Evolutionary conservation across 2,113 vertebrate species (phyloP).

Genomic region (Pontoporia blainvillei): DNA sequence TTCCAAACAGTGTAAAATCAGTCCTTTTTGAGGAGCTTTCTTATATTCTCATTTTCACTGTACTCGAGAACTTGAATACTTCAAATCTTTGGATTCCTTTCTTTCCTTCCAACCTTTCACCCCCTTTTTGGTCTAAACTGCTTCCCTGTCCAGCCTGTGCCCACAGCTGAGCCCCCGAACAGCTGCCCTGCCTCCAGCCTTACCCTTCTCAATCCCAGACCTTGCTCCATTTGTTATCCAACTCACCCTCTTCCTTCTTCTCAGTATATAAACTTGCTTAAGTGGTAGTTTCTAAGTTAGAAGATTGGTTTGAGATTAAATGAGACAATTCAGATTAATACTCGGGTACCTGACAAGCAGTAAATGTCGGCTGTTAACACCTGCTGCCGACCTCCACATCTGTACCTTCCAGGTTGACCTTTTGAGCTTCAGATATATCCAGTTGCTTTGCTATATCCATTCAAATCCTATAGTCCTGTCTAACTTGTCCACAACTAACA

Average conservation of each 20-base stretch:
- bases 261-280: neutral
- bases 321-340: neutral
- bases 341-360: neutral
- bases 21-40: neutral
- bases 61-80: neutral
- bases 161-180: neutral
- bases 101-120: neutral
- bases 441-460: neutral
- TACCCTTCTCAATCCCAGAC: neutral
- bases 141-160: neutral
- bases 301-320: neutral
- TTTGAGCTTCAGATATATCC: neutral
- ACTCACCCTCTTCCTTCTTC: neutral
- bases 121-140: neutral
- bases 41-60: neutral
- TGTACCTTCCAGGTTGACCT: neutral
- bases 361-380: neutral
- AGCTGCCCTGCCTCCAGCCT: neutral
- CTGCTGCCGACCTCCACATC: neutral
- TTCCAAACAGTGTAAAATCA: neutral
- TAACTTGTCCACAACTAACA: neutral
- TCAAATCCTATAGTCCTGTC: neutral
- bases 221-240: neutral
- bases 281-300: neutral
- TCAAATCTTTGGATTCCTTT: neutral